Percentiles rank a stretch among this genome's conserved stretches.
phyloP scores from a whole-genome alignment of 2,888 invertebrate genomes.

The Himalopsyche japonica region DNA sequence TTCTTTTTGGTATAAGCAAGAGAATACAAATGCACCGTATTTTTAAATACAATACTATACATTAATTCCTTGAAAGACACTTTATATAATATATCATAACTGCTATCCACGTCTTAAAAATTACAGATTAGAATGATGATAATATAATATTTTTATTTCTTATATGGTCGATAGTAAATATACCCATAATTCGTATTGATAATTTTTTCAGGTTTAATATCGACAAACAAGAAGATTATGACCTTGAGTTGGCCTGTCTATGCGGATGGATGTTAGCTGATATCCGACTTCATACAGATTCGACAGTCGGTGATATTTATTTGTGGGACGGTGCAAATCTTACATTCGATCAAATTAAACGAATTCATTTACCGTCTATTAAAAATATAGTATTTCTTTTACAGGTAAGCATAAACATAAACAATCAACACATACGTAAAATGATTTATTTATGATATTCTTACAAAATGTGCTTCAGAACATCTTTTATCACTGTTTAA shows the following conservation, averaged over 20 bases:
- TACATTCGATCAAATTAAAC: neutral
- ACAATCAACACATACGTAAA: no score
- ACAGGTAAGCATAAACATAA: neutral
- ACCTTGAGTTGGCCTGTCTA: slow-evolving; percentile 35
- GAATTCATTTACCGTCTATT: neutral
- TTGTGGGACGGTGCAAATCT: slow-evolving; percentile 44
- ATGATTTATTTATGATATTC: neutral
- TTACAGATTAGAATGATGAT: no score
- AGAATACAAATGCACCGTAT: no score
- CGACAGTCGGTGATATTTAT: slow-evolving; percentile 42
- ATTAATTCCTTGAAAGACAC: no score
- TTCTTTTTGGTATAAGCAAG: no score
- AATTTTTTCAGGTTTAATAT: slow-evolving; percentile 39
- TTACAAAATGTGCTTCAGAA: neutral
- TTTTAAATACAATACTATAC: no score
- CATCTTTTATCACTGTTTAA: no score
- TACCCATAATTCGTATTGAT: neutral
- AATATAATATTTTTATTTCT: no score
- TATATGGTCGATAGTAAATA: no score
- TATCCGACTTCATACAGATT: slow-evolving; percentile 44
- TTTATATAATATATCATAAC: no score
- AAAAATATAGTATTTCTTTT: neutral
- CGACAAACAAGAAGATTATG: slow-evolving; percentile 37
- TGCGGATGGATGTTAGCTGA: slow-evolving; percentile 42
- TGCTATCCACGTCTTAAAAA: no score